Evolutionary conservation across 2,113 vertebrate species (phyloP).

Genomic region (Triplophysa rosa): DNA sequence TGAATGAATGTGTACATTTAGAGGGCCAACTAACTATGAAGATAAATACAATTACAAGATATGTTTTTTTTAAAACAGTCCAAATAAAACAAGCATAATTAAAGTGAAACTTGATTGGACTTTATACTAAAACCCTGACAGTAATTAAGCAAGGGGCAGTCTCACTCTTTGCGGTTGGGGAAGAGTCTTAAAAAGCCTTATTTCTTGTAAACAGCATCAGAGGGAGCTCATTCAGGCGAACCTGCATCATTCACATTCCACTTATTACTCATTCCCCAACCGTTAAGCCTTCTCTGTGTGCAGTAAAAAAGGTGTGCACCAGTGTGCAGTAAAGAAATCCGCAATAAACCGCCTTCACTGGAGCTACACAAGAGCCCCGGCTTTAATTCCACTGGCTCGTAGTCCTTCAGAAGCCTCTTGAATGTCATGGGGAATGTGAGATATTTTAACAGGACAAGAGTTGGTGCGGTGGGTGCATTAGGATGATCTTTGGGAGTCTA

Average conservation of each 20-base stretch:
- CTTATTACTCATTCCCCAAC: slow-evolving; percentile 57
- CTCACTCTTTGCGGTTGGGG: slow-evolving; percentile 46
- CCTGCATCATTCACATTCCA: slow-evolving; percentile 63
- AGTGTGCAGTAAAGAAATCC: slow-evolving; percentile 68
- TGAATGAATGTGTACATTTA: not conserved
- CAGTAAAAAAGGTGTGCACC: slow-evolving; percentile 67
- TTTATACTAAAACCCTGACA: slow-evolving; percentile 53
- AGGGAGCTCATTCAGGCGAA: slow-evolving; percentile 64
- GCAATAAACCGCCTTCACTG: slow-evolving; percentile 65
- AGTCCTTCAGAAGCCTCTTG: slow-evolving; percentile 50
- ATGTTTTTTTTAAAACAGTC: slow-evolving; percentile 6
- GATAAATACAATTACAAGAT: slow-evolving; percentile 5
- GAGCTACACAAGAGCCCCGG: slow-evolving; percentile 50
- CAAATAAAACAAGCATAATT: slow-evolving; percentile 34
- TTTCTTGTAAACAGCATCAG: slow-evolving; percentile 67
- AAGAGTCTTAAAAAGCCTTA: slow-evolving; percentile 53
- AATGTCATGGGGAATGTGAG: slow-evolving; percentile 53
- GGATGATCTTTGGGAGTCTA: slow-evolving; percentile 24
- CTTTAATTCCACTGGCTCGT: slow-evolving; percentile 45
- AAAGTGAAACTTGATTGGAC: slow-evolving; percentile 43
- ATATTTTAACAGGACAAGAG: slow-evolving; percentile 50
- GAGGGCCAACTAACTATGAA: not conserved
- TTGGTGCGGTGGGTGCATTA: slow-evolving; percentile 27
- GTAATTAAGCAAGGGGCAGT: slow-evolving; percentile 58
- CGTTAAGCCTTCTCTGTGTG: slow-evolving; percentile 47